A percentile compares a stretch with the other conserved stretches of the same genome.
These are phyloP conservation scores for Yponomeuta plumbellus DNA, from an alignment of 2,888 invertebrate genomes.

Conservation along the genomic window DNA sequence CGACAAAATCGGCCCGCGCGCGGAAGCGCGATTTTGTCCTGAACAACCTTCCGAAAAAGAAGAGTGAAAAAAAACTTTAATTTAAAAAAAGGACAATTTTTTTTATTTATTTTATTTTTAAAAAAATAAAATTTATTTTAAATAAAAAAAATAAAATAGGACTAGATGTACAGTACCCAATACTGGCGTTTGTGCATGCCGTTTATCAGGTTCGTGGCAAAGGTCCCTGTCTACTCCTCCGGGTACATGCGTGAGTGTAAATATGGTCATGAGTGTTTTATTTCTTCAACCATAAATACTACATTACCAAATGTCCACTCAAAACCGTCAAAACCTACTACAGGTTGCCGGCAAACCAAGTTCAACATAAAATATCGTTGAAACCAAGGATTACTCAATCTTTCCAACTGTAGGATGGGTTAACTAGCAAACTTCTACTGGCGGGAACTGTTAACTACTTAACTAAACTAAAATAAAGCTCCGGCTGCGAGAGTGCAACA, in stretches of 20 bases:
- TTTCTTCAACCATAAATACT: background rate
- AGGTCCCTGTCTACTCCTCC: no score
- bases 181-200: no score
- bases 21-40: background rate
- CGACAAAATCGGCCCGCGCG: background rate
- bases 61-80: no score
- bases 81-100: no score
- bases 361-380: conserved; percentile 17
- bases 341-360: background rate
- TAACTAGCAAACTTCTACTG: background rate
- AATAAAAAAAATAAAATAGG: no score
- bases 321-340: background rate
- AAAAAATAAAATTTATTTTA: no score
- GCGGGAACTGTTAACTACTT: conserved; percentile 2
- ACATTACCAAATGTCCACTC: background rate
- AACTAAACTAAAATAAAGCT: conserved; percentile 13
- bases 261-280: no score
- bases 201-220: no score
- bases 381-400: conserved; percentile 6
- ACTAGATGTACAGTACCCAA: no score
- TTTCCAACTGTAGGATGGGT: background rate
- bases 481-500: background rate
- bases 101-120: no score
- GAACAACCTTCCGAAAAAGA: background rate
- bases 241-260: no score